Conservation (phyloP, 2,797 vertebrate genomes). For the Coreius guichenoti region DNA sequence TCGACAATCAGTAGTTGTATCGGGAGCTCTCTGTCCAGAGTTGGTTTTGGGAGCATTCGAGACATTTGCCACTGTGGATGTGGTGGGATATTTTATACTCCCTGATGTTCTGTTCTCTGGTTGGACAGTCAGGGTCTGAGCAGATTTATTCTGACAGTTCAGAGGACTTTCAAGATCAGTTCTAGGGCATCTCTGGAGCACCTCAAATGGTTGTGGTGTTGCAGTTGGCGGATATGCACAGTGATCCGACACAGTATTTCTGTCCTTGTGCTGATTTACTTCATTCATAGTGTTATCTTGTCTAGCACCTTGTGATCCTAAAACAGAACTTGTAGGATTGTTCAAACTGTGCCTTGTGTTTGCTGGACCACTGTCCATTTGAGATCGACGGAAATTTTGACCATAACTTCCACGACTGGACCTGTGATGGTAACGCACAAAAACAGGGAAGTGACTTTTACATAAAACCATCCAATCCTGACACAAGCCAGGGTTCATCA, state of each 20-base stretch:
- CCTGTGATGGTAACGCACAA: constrained; percentile 37
- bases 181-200: constrained; percentile 50
- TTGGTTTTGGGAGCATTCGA: background rate
- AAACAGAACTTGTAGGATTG: constrained; percentile 26
- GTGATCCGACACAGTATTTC: constrained; percentile 4
- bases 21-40: background rate
- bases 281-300: constrained; percentile 9
- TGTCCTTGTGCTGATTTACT: constrained; percentile 52
- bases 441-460: background rate
- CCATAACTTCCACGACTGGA: constrained; percentile 30
- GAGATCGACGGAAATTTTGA: constrained; percentile 53
- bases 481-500: background rate
- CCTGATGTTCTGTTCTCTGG: constrained; percentile 55
- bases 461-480: background rate
- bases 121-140: constrained; percentile 38
- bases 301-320: constrained; percentile 12
- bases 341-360: constrained; percentile 39
- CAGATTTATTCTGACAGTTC: constrained; percentile 45
- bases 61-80: background rate
- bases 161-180: constrained; percentile 48
- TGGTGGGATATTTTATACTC: constrained; percentile 45
- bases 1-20: constrained; percentile 13
- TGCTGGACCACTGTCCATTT: constrained; percentile 52
- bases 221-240: background rate
- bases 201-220: constrained; percentile 15